Percentiles rank a stretch among this genome's conserved stretches.
phyloP scores from a whole-genome alignment of 2,888 invertebrate species.

The Stenolophus ochropezus region DNA sequence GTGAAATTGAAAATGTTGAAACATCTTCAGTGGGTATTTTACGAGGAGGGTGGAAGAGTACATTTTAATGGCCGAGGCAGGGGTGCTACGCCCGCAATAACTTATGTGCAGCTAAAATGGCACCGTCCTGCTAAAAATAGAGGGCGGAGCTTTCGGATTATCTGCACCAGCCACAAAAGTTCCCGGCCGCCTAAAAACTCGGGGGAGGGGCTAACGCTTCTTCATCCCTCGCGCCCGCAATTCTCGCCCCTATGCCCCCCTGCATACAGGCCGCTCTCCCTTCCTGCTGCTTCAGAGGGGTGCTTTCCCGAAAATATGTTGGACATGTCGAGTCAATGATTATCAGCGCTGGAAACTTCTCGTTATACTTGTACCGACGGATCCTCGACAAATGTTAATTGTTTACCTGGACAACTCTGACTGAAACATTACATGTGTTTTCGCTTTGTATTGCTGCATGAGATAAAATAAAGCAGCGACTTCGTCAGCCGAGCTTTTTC shows the following conservation, averaged over 20 bases:
- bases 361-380: conserved; percentile 41
- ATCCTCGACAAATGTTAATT: conserved; percentile 52
- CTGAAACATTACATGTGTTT: conserved; percentile 48
- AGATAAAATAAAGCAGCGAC: conserved; percentile 46
- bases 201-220: conserved; percentile 57
- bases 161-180: conserved; percentile 72
- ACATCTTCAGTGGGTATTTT: conserved; percentile 53
- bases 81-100: conserved; percentile 66
- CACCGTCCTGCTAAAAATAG: conserved; percentile 72
- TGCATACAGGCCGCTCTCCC: background rate
- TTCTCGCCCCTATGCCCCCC: background rate
- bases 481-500: background rate
- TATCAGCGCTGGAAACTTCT: conserved; percentile 42
- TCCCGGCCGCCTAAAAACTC: conserved; percentile 73
- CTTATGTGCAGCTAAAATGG: conserved; percentile 72
- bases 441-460: conserved; percentile 40
- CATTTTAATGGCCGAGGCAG: conserved; percentile 55
- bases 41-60: conserved; percentile 2
- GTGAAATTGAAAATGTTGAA: conserved; percentile 46
- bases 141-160: conserved; percentile 71
- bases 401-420: conserved; percentile 49
- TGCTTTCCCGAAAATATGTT: conserved; percentile 50
- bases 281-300: background rate
- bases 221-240: background rate
- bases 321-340: conserved; percentile 50